Conservation (phyloP, 2,888 invertebrate species). For the Drosophila kuntzei region DNA sequence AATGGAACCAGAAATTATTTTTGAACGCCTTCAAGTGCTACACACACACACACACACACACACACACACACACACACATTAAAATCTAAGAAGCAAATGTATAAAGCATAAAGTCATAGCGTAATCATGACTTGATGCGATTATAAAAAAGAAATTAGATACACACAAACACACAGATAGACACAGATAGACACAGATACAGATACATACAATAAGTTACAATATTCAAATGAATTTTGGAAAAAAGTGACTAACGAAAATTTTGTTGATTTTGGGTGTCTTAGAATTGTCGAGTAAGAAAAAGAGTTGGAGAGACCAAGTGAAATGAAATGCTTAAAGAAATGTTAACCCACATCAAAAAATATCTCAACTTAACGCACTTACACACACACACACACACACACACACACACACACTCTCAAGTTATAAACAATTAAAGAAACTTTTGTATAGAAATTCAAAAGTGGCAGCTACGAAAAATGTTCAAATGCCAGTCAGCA, state of each 20-base stretch:
- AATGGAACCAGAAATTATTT: constrained; percentile 81
- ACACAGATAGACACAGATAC: constrained; percentile 15
- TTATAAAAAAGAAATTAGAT: constrained; percentile 81
- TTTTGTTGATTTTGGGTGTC: constrained; percentile 44
- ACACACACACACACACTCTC: constrained; percentile 25
- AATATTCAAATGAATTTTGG: constrained; percentile 76
- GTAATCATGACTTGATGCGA: constrained; percentile 82
- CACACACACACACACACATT: constrained; percentile 25
- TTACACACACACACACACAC: constrained; percentile 23
- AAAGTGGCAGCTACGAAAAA: constrained; percentile 63
- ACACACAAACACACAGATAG: constrained; percentile 53
- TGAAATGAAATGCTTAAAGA: constrained; percentile 68
- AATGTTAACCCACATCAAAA: constrained; percentile 77
- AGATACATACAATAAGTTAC: constrained; percentile 56
- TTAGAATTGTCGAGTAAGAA: constrained; percentile 62
- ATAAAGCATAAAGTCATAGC: constrained; percentile 65
- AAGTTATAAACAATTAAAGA: constrained; percentile 70
- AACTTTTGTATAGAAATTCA: constrained; percentile 69
- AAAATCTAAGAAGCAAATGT: constrained; percentile 19
- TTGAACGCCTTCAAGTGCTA: constrained; percentile 79
- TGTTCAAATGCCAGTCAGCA: constrained; percentile 63
- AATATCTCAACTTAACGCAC: constrained; percentile 53
- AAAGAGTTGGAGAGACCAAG: constrained; percentile 50
- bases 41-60: constrained; percentile 28
- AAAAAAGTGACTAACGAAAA: constrained; percentile 76